Evolutionary conservation across 2,797 vertebrate genomes (phyloP), one percentile per base, ranked within the genome.

Genomic region (Pristis pectinata): DNA sequence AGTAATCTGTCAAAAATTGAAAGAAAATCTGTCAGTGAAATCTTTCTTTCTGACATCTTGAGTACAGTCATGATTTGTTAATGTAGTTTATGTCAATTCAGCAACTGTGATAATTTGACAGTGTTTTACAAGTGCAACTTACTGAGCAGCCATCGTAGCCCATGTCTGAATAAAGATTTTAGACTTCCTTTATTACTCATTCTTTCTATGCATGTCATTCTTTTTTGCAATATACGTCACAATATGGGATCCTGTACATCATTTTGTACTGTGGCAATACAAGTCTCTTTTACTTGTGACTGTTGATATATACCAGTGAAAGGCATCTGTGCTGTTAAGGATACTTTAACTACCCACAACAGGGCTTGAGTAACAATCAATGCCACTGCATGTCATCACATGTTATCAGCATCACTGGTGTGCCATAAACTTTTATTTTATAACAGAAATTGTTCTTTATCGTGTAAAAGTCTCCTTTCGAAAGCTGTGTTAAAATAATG

Each of bases 21-120:
- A 94, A 94, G 92, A 94, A 94, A 94, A 94, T 70, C 92, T 94
- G 92, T 94, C 92, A 76, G 92, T 76, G 92, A 94, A 76, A 94
- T 94, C 92, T 94, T 94, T 94, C 92, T 76, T 94, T 94, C 64
- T 94, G 92, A 94, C 92, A 76, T 76, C 92, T 74, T 94, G 92
- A 94, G 92, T 94, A 53, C 70, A 94, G 92, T 76, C 70, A 76
- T 76, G 92, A 94, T 94, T 94, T 94, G 92, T 94, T 56, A 94
- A 94, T 94, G 92, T 72, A n/a, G 67, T 76, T 94, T 74, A 74
- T 94, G 70, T 94, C 92, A 94, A 94, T 94, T 94, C 92, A 94
- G 92, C 92, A 94, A 44, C 92, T 94, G 92, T 7, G 41, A 70
- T 94, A 94, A 94, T 94, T 94, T 94, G 92, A 94, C 92, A 93